Evolutionary conservation across 1,140 invertebrate genomes (phyloP).

Genomic region (Dreissena polymorpha): DNA sequence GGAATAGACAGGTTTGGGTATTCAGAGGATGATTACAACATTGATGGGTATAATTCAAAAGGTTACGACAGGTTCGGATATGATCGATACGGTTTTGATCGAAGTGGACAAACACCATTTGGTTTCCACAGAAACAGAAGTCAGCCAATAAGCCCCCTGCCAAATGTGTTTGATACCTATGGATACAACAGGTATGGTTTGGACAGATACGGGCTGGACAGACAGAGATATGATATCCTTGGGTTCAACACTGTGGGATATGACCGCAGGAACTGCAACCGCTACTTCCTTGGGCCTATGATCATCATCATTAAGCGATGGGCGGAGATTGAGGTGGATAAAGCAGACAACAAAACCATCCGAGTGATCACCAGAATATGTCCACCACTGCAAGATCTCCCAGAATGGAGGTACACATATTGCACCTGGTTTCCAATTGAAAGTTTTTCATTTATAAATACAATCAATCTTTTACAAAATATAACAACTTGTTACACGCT

Average conservation of each 20-base stretch:
- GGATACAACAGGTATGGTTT: constrained; percentile 72
- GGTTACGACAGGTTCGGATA: constrained; percentile 70
- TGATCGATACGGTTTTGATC: constrained; percentile 71
- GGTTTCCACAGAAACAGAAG: constrained; percentile 64
- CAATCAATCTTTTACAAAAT: not conserved
- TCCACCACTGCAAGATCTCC: constrained; percentile 61
- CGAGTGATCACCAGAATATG: constrained; percentile 69
- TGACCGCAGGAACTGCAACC: constrained; percentile 63
- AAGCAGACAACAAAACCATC: constrained; percentile 63
- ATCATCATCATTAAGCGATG: constrained; percentile 63
- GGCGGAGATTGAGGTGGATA: constrained; percentile 55
- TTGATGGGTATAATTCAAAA: constrained; percentile 67
- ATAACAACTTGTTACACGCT: no score
- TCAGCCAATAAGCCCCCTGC: constrained; percentile 20
- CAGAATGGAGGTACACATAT: constrained; percentile 59
- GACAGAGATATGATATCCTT: constrained; percentile 71
- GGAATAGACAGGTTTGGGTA: constrained; percentile 68
- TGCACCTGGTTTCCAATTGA: not conserved
- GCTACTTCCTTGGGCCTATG: constrained; percentile 67
- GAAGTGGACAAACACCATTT: constrained; percentile 61
- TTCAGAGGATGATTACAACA: constrained; percentile 66
- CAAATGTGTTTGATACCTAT: constrained; percentile 60
- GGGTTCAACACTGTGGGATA: constrained; percentile 68
- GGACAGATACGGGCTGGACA: constrained; percentile 67
- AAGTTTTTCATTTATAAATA: not conserved